Base-by-base conservation (phyloP, 2,797 vertebrate species). In the Tangara arthus region DNA sequence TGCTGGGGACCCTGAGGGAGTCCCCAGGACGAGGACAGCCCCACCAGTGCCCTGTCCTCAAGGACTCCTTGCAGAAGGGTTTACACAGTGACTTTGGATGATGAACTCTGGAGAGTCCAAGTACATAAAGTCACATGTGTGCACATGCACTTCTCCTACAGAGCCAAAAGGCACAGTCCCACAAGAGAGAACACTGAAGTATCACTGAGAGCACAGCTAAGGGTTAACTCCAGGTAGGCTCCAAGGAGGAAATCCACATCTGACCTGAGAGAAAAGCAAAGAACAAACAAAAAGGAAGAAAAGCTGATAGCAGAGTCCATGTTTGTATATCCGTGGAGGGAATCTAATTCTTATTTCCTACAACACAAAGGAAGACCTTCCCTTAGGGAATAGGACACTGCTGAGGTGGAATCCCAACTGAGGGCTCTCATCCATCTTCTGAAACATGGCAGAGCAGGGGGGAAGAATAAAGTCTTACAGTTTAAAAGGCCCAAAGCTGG, bases 21-120 rank as follows among this genome's bases (percentile, higher is more conserved):
- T 12, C n/a, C 11, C 35, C 35, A 10, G 35, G 6, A 12, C 1
- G 1, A 28, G 41, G 44, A 52, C 42, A 65, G 35, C 47, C 34
- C 42, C 0, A 0, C 10, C 2, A 0, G 10, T 3, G 20, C 32
- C 44, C 42, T 1, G 0, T 4, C 42, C 78, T 23, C 82, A 6
- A 44, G 41, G 59, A 23, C 15, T 71, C 60, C 24, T 1, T 11
- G n/a, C 72, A 70, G 12, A 9, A 22, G 3, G 1, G 50, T 20
- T 69, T 10, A 18, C 63, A 28, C n/a, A 3, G 22, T 0, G 7
- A 30, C 28, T 39, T 4, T 2, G 49, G 30, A 9, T 6, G 78
- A 44, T 30, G 49, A 66, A 28, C 34, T 34, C 71, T 9, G 20
- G 2, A 23, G 44, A 7, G 37, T 4, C 23, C 81, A 60, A 52